These are phyloP conservation scores for Rhabdornis inornatus DNA, from an alignment of 2,113 vertebrate species.

Conservation along the genomic window DNA sequence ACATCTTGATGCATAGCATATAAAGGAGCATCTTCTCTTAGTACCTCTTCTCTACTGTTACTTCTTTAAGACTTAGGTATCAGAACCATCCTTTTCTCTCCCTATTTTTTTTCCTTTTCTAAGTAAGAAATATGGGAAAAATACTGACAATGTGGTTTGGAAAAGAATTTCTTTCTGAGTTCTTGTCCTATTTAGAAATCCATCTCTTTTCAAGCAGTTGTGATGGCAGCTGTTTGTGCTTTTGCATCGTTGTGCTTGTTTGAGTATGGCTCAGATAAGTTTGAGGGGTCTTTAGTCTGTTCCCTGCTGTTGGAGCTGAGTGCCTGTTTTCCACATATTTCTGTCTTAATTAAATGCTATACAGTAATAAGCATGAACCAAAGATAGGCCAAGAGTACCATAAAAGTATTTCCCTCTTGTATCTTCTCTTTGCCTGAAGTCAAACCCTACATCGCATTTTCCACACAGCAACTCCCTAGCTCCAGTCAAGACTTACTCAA, in stretches of 20 bases:
- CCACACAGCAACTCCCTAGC: not conserved
- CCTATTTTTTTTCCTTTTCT: no score
- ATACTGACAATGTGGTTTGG: not conserved
- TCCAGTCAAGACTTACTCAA: not conserved
- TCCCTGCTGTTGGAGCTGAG: not conserved
- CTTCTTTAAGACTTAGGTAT: not conserved
- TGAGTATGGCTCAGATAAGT: conserved; percentile 31
- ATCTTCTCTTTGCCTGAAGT: not conserved
- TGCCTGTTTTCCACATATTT: not conserved
- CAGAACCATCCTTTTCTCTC: not conserved
- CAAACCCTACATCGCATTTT: not conserved
- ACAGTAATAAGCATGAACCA: not conserved
- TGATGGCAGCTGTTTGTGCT: conserved; percentile 44
- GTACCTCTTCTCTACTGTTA: not conserved
- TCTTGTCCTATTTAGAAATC: not conserved
- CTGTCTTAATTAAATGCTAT: not conserved
- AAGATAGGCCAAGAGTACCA: not conserved
- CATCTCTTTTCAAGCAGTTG: not conserved
- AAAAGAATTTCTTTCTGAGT: not conserved
- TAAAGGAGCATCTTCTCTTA: not conserved
- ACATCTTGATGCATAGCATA: not conserved
- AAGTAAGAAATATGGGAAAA: not conserved
- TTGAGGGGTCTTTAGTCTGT: not conserved
- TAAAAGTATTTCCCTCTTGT: not conserved
- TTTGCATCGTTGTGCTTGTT: conserved; percentile 55